phyloP scores from a whole-genome alignment of 2,113 vertebrate genomes.

The Planiliza haematocheilus region DNA sequence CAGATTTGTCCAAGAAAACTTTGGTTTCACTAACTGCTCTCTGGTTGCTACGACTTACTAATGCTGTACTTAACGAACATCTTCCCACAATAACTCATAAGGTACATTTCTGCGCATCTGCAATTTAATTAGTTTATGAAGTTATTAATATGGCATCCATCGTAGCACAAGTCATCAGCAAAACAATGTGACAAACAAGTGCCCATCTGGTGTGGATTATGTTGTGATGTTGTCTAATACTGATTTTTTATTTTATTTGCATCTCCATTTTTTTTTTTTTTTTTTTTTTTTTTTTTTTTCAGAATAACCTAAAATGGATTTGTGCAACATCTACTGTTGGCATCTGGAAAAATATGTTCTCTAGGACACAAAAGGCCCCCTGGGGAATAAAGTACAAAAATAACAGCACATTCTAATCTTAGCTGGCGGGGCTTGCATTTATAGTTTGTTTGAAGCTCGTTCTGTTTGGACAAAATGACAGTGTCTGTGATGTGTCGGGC shows the following conservation, averaged over 20 bases:
- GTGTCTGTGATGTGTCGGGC: not conserved
- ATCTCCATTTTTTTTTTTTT: too few species aligned
- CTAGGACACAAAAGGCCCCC: slow-evolving; percentile 9
- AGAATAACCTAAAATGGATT: slow-evolving; percentile 6
- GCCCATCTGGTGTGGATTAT: not conserved
- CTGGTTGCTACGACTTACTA: not conserved
- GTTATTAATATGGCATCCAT: not conserved
- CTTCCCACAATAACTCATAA: not conserved
- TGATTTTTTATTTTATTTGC: slow-evolving; percentile 5
- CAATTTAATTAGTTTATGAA: slow-evolving; percentile 9
- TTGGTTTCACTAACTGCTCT: too few species aligned
- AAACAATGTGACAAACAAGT: slow-evolving; percentile 8
- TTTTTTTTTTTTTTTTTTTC: not conserved
- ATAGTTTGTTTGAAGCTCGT: slow-evolving; percentile 22
- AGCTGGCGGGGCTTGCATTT: slow-evolving; percentile 27
- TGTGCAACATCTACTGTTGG: too few species aligned
- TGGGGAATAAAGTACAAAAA: slow-evolving; percentile 31
- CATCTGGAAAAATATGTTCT: slow-evolving; percentile 23
- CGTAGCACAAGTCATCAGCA: slow-evolving; percentile 9
- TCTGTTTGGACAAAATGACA: slow-evolving; percentile 22
- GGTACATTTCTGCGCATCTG: slow-evolving; percentile 2
- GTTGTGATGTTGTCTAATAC: not conserved
- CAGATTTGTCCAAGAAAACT: too few species aligned
- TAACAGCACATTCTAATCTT: slow-evolving; percentile 52
- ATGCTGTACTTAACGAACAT: slow-evolving; percentile 1